Evolutionary conservation across 2,113 vertebrate genomes (phyloP).

Genomic region (Chrysochloris asiatica): DNA sequence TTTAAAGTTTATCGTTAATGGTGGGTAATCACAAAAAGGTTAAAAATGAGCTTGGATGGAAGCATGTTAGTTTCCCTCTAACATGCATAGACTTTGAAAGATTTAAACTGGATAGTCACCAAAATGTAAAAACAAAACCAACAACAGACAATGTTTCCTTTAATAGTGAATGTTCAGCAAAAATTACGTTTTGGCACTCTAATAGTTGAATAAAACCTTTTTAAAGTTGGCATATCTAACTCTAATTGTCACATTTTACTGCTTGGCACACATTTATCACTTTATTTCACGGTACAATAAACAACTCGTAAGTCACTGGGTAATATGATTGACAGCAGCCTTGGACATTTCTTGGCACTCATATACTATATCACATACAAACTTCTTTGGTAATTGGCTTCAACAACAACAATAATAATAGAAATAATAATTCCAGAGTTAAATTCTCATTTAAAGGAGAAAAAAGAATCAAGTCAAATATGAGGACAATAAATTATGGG

Average conservation of each 20-base stretch:
- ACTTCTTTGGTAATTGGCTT: slow-evolving; percentile 81
- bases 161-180: slow-evolving; percentile 62
- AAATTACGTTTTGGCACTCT: slow-evolving; percentile 66
- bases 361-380: slow-evolving; percentile 60
- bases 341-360: slow-evolving; percentile 82
- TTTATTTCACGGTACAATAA: slow-evolving; percentile 85
- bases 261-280: slow-evolving; percentile 84
- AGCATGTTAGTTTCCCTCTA: not conserved
- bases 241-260: slow-evolving; percentile 80
- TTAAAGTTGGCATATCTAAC: slow-evolving; percentile 72
- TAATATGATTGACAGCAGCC: slow-evolving; percentile 87
- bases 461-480: slow-evolving; percentile 77
- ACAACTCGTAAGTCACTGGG: slow-evolving; percentile 82
- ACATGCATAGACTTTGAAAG: slow-evolving; percentile 33
- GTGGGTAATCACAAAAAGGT: slow-evolving; percentile 36
- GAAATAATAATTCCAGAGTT: slow-evolving; percentile 74
- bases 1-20: slow-evolving; percentile 59
- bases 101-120: slow-evolving; percentile 30
- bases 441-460: slow-evolving; percentile 77
- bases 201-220: slow-evolving; percentile 71
- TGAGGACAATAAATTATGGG: slow-evolving; percentile 84
- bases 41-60: not conserved
- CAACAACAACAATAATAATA: slow-evolving; percentile 70
- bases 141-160: slow-evolving; percentile 64
- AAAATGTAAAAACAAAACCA: slow-evolving; percentile 58